A percentile compares a stretch with the other conserved stretches of the same genome.
Conservation (phyloP, 2,888 invertebrate species). For the Mythimna ferrago region DNA sequence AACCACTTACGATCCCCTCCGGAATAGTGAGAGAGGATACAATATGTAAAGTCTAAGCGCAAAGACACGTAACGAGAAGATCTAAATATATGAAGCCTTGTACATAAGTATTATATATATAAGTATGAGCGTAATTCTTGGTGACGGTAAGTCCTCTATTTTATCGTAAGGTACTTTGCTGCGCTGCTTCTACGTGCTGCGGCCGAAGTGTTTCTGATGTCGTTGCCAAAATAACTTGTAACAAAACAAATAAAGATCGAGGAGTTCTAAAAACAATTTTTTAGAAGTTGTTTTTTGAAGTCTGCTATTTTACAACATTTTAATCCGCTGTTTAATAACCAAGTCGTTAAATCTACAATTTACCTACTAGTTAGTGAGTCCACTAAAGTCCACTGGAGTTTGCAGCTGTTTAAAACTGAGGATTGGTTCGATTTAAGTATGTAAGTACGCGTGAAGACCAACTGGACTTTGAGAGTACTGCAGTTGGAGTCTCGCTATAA, state of each 20-base stretch:
- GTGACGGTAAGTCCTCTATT: not conserved
- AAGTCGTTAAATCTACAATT: too few species aligned
- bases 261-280: too few species aligned
- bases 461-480: too few species aligned
- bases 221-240: not conserved
- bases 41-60: conserved; percentile 5
- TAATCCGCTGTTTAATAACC: too few species aligned
- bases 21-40: conserved; percentile 24
- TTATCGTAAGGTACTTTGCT: not conserved
- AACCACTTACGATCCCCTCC: conserved; percentile 29
- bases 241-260: not conserved
- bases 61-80: conserved; percentile 34
- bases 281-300: too few species aligned
- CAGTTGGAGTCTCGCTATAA: too few species aligned
- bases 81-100: not conserved
- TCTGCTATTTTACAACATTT: too few species aligned
- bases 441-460: too few species aligned
- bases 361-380: too few species aligned
- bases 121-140: not conserved
- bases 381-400: too few species aligned
- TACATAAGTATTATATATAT: not conserved
- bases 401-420: too few species aligned
- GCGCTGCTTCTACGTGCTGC: not conserved
- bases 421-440: too few species aligned
- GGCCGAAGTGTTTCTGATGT: not conserved